Percentiles rank a stretch among this genome's conserved stretches.
Conservation (phyloP, 2,888 invertebrate species). For the Melieria picta region DNA sequence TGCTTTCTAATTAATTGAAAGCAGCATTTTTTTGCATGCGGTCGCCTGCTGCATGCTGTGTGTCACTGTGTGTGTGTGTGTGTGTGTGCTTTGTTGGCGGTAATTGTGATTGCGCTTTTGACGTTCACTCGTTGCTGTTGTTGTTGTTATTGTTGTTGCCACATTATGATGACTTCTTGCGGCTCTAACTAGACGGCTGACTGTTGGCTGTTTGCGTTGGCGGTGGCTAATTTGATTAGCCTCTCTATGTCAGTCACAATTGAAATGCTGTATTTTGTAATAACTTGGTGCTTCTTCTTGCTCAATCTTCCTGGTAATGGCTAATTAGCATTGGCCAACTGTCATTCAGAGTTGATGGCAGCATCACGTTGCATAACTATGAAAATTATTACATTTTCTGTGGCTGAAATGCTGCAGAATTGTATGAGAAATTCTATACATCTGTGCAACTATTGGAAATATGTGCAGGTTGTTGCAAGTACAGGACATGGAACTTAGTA, state of each 20-base stretch:
- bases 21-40: constrained; percentile 22
- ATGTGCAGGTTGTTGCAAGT: no score
- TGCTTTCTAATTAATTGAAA: constrained; percentile 35
- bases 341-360: no score
- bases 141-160: constrained; percentile 10
- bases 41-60: constrained; percentile 2
- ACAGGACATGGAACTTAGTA: no score
- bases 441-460: no score
- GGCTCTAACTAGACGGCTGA: background rate
- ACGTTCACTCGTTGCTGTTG: constrained; percentile 16
- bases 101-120: constrained; percentile 19
- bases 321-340: no score
- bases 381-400: no score
- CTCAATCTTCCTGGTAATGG: no score
- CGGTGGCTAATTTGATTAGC: constrained; percentile 24
- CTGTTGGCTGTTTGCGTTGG: constrained; percentile 16
- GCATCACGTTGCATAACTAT: no score
- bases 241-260: constrained; percentile 25
- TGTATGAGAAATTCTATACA: no score
- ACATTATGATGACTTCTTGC: background rate
- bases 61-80: constrained; percentile 11
- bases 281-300: background rate
- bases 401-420: no score
- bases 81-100: constrained; percentile 16
- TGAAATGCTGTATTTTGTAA: constrained; percentile 23